These are phyloP conservation scores for Lasioglossum villosulum DNA, from an alignment of 2,888 invertebrate species.

Conservation along the genomic window DNA sequence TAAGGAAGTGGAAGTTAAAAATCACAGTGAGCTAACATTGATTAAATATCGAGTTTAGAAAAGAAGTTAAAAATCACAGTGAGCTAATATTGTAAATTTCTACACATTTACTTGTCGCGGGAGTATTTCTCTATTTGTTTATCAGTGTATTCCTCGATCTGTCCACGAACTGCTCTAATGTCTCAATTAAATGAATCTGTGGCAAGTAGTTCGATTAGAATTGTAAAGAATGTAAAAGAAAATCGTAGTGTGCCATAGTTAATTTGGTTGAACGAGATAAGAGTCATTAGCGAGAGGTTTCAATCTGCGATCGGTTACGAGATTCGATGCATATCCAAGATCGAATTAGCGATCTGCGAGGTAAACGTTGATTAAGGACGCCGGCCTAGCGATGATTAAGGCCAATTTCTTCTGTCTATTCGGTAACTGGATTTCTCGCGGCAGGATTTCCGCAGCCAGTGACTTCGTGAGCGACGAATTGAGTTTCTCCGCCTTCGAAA, in stretches of 20 bases:
- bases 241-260: background rate
- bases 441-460: slow-evolving; percentile 51
- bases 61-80: background rate
- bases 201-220: background rate
- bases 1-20: background rate
- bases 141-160: background rate
- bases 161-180: background rate
- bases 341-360: slow-evolving; percentile 15
- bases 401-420: slow-evolving; percentile 58
- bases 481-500: slow-evolving; percentile 41
- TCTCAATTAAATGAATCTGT: background rate
- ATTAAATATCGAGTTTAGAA: background rate
- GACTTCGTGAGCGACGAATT: slow-evolving; percentile 35
- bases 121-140: background rate
- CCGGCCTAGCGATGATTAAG: slow-evolving; percentile 50
- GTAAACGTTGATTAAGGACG: slow-evolving; percentile 50
- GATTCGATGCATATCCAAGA: slow-evolving; percentile 34
- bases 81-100: background rate
- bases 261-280: background rate
- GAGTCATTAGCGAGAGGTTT: background rate
- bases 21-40: background rate
- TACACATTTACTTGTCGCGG: background rate
- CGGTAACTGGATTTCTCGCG: slow-evolving; percentile 52
- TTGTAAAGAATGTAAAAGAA: background rate
- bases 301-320: background rate